phyloP scores from a whole-genome alignment of 2,113 vertebrate genomes.

The Zosterops pallidus region DNA sequence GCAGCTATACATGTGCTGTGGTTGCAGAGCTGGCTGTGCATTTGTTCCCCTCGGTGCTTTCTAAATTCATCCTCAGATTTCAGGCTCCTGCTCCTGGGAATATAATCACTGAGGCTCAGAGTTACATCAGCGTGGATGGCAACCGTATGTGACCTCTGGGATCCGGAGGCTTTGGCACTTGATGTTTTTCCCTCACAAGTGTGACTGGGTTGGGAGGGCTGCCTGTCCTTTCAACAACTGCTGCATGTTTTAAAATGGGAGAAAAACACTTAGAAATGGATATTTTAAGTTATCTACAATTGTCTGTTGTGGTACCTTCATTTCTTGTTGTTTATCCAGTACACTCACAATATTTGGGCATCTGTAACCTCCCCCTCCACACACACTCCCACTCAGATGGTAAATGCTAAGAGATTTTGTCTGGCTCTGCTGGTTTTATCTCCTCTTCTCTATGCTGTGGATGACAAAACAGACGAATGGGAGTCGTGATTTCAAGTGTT shows the following conservation, averaged over 20 bases:
- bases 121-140: not conserved
- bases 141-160: not conserved
- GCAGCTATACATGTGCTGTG: not conserved
- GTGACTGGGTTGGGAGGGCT: not conserved
- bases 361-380: not conserved
- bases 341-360: not conserved
- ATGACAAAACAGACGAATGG: not conserved
- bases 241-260: not conserved
- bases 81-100: not conserved
- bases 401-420: not conserved
- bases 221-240: not conserved
- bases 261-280: not conserved
- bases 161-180: not conserved
- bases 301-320: not conserved
- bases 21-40: not conserved
- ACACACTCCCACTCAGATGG: not conserved
- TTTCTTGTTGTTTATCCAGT: not conserved
- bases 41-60: not conserved
- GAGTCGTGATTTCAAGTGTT: not conserved
- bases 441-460: not conserved
- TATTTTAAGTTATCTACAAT: not conserved
- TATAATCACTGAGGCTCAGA: not conserved
- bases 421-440: not conserved
- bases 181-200: not conserved
- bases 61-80: constrained; percentile 6